Evolutionary conservation across 2,888 invertebrate species (phyloP).

Genomic region (Tupiocoris notatus): DNA sequence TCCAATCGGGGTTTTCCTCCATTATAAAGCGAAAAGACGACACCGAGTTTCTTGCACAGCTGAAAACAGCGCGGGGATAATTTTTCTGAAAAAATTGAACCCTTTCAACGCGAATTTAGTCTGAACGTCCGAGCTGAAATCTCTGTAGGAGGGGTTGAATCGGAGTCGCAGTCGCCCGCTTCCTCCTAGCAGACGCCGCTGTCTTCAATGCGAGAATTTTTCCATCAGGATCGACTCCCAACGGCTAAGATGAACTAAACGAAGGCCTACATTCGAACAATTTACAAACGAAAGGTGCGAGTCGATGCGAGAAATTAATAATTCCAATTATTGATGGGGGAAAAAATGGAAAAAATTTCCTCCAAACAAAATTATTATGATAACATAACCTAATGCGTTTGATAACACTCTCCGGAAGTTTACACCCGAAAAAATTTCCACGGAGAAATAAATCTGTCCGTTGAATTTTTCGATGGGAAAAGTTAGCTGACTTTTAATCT

Average conservation of each 20-base stretch:
- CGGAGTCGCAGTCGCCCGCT: not conserved
- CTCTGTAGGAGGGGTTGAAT: not conserved
- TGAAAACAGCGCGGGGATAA: no score
- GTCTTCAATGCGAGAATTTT: no score
- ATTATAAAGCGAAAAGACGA: no score
- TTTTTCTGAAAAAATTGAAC: no score
- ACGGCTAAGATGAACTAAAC: no score
- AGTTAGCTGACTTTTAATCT: no score
- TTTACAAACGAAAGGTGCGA: no score
- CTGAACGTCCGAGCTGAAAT: not conserved
- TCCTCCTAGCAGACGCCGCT: not conserved
- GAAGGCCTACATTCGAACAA: not conserved
- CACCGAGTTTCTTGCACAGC: no score
- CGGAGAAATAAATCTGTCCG: not conserved
- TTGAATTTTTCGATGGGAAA: no score
- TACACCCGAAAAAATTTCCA: not conserved
- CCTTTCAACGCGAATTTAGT: not conserved
- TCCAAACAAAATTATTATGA: constrained; percentile 19
- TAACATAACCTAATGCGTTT: constrained; percentile 31
- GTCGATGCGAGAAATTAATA: not conserved
- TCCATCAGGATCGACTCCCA: no score
- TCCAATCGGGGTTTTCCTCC: constrained; percentile 40
- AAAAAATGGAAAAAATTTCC: not conserved
- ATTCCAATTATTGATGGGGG: not conserved
- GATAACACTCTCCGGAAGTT: constrained; percentile 33